These are phyloP conservation scores for Lottia scabra DNA, from an alignment of 2,888 invertebrate species.

Conservation along the genomic window DNA sequence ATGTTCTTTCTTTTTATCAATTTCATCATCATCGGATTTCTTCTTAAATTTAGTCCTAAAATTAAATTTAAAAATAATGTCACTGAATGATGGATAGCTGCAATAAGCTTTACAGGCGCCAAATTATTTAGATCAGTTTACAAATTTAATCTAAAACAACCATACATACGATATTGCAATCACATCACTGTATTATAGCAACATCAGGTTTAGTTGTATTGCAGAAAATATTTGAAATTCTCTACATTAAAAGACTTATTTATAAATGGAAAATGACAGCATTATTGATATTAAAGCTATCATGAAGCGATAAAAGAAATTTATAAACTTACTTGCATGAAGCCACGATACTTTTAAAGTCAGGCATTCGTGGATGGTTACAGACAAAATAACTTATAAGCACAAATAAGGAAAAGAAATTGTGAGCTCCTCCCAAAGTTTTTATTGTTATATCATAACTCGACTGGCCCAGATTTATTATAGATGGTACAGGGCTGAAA, in stretches of 20 bases:
- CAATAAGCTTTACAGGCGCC: neutral
- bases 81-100: neutral
- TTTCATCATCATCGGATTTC: constrained; percentile 57
- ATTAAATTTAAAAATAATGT: neutral
- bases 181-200: too few species aligned
- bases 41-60: constrained; percentile 24
- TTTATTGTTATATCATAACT: constrained; percentile 55
- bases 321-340: constrained; percentile 49
- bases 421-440: constrained; percentile 62
- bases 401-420: constrained; percentile 61
- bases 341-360: constrained; percentile 38
- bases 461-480: constrained; percentile 40
- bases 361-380: constrained; percentile 66
- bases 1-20: constrained; percentile 55
- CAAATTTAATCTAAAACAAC: too few species aligned
- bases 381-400: constrained; percentile 67
- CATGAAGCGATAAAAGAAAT: neutral
- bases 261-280: neutral
- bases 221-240: too few species aligned
- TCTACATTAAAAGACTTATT: too few species aligned
- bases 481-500: constrained; percentile 55
- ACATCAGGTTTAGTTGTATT: too few species aligned
- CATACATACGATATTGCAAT: too few species aligned
- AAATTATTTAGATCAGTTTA: too few species aligned
- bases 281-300: neutral